A percentile compares a stretch with the other conserved stretches of the same genome.
Evolutionary conservation across 2,113 vertebrate genomes (phyloP).

Genomic region (Neodontobutis hainanensis): DNA sequence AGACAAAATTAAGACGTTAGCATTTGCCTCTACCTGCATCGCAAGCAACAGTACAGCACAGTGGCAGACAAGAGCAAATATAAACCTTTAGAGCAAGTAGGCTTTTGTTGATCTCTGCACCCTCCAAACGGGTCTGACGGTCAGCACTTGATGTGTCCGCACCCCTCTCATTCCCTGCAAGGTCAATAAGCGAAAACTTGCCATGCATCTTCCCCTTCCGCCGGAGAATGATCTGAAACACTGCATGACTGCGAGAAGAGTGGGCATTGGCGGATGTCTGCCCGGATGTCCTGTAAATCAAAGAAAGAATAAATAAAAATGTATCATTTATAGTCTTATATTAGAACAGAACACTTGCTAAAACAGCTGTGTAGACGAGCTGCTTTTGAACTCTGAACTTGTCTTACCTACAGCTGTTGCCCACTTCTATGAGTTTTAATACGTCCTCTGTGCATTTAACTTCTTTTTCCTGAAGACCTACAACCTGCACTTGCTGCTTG

Average conservation of each 20-base stretch:
- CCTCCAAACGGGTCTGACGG: slow-evolving; percentile 94
- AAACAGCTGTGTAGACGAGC: too few species aligned
- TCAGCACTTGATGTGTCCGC: slow-evolving; percentile 97
- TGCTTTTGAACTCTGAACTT: not conserved
- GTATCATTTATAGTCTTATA: not conserved
- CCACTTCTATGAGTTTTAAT: slow-evolving; percentile 95
- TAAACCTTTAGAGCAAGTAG: slow-evolving; percentile 96
- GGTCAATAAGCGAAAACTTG: slow-evolving; percentile 97
- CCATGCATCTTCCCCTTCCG: slow-evolving; percentile 95
- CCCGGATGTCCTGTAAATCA: slow-evolving; percentile 87
- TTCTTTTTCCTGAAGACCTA: slow-evolving; percentile 95
- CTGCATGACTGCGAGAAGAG: slow-evolving; percentile 96
- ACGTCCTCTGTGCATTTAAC: slow-evolving; percentile 97
- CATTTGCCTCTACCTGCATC: too few species aligned
- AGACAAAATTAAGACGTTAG: not conserved
- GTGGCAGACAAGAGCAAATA: not conserved
- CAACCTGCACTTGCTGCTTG: slow-evolving; percentile 97
- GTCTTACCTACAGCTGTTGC: slow-evolving; percentile 96
- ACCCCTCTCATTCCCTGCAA: slow-evolving; percentile 96
- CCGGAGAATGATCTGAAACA: slow-evolving; percentile 96
- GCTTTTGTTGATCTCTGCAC: slow-evolving; percentile 99
- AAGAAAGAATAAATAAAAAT: not conserved
- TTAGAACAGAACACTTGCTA: too few species aligned
- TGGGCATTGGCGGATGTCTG: slow-evolving; percentile 96
- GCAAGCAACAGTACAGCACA: not conserved